Base-by-base conservation (phyloP, 1,140 invertebrate genomes). In the Orussus abietinus region DNA sequence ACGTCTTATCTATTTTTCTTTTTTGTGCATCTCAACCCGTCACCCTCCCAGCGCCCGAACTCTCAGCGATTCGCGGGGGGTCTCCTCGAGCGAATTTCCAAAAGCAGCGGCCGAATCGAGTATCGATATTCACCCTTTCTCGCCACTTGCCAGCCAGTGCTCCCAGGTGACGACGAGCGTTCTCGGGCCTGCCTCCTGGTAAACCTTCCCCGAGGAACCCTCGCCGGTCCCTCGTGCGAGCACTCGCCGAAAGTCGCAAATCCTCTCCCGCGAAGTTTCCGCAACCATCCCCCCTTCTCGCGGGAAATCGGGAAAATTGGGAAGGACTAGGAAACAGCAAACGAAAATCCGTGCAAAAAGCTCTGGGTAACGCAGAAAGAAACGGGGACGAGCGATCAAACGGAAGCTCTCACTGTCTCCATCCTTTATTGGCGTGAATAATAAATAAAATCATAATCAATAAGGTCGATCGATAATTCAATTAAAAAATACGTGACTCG, bases 401-500 rank as follows among this genome's bases (percentile, higher is more conserved):
- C n/a, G 6, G 6, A 25, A 25, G n/a, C 6, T 25, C 69, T 55
- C 37, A 58, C 49, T 48, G 43, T 63, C 58, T 61, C 47, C 47
- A 14, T 59, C 29, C 52, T 69, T 72, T 71, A 71, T 71, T 70
- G 52, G 61, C 56, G 57, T 65, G 62, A 68, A 63, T 70, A 71
- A 69, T 66, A 67, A 69, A 70, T 62, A 62, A 63, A 70, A 69
- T 69, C 62, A 69, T 71, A 65, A 69, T 69, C 59, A 60, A 60
- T 66, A 62, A 57, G n/a, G 48, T 69, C 53, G 55, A 63, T 55
- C 42, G 47, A 54, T 55, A 61, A 64, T 64, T 53, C n/a, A 68
- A 68, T 64, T 63, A 68, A 72, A 68, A 69, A 64, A 64, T 70
- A 70, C n/a, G 66, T 73, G 70, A 72, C 59, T 71, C 53, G 70